A percentile compares a stretch with the other conserved stretches of the same genome.
Conservation (phyloP, 1,140 invertebrate genomes). For the Drosophila carrolli region DNA sequence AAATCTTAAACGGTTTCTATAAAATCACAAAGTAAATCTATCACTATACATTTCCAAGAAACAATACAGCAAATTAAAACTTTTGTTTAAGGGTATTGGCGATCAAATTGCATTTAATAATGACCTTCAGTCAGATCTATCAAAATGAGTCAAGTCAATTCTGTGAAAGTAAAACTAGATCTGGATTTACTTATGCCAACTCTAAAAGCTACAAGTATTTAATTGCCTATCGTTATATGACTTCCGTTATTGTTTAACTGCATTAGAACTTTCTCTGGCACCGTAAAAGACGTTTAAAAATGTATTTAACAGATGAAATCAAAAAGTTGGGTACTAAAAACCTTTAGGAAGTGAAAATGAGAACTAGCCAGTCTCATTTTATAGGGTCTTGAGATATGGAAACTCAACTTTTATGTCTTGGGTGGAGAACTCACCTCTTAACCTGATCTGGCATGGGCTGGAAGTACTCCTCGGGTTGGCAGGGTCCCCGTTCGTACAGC, state of each 20-base stretch:
- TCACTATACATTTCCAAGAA: no score
- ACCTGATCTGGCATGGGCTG: conserved; percentile 57
- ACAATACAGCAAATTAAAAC: no score
- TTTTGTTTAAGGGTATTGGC: no score
- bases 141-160: no score
- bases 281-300: neutral
- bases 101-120: no score
- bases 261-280: conserved; percentile 4
- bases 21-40: no score
- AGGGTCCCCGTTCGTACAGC: conserved; percentile 90
- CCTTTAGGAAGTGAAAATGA: conserved; percentile 5
- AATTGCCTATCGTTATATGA: neutral
- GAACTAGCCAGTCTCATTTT: neutral
- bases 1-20: no score
- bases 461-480: conserved; percentile 87
- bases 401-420: neutral
- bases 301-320: neutral
- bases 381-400: neutral
- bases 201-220: no score
- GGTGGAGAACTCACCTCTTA: conserved; percentile 41
- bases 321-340: no score
- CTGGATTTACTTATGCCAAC: neutral
- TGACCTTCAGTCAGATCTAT: no score
- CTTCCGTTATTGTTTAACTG: neutral
- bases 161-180: neutral